Base-by-base conservation (phyloP, 2,888 invertebrate species). In the Podotricha telesiphe region DNA sequence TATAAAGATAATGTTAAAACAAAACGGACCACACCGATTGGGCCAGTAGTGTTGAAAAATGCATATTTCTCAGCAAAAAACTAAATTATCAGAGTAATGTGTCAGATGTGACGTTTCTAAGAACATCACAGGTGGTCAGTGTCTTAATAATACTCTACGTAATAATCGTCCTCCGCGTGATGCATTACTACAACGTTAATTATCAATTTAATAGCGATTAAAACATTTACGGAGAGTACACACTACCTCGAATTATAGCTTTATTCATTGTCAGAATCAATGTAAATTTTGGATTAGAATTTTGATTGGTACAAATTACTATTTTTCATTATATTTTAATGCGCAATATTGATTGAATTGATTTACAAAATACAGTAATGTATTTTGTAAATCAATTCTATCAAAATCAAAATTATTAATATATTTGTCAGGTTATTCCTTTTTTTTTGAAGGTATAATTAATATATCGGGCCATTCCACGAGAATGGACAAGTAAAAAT, bases 121-220 rank as follows among this genome's bases (percentile, higher is more conserved):
- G 50, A 59, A 50, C 40, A 20, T 28, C 59, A 28, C 19, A 59
- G 59, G 48, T 66, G 59, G 40, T 40, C 40, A 45, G 17, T 13
- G 19, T 40, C 48, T 50, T 37, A 40, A 19, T 63, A 63, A 48
- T 17, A 28, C 34, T 62, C 8, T 34, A 48, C 48, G 62, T 53
- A 53, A 19, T n/a, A 67, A n/a, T 53, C 45, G 22, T 59, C 45
- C 51, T 42, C 37, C 20, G 15, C 19, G 34, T 40, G 59, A 45
- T 22, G 61, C 53, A n/a, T 40, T 34, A 51, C 34, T 45, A 53
- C 28, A 20, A 34, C 45, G 50, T 53, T 67, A 61, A 67, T 67
- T 61, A 62, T 34, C 59, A 67, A 61, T 67, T 67, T 53, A 67
- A 37, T 62, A 53, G 10, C 37, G 45, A 67, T 67, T 67, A 62